phyloP scores from a whole-genome alignment of 2,797 vertebrate genomes.

The Hirundo rustica region DNA sequence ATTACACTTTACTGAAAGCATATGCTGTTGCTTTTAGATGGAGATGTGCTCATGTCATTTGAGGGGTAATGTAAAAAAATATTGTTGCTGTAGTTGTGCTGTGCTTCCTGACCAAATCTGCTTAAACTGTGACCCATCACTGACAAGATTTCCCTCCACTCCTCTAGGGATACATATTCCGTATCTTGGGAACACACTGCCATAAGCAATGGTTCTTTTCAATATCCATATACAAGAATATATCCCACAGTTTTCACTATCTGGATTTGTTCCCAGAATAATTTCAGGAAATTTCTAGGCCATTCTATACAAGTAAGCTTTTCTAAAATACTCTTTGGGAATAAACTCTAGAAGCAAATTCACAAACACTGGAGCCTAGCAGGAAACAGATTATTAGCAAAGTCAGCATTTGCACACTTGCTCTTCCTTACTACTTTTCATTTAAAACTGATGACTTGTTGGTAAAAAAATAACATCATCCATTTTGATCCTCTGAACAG shows the following conservation, averaged over 20 bases:
- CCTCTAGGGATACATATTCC: background rate
- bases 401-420: background rate
- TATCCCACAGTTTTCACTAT: background rate
- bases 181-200: background rate
- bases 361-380: background rate
- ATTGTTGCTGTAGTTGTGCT: background rate
- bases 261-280: constrained; percentile 38
- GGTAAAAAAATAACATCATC: background rate
- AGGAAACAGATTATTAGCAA: constrained; percentile 4
- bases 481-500: background rate
- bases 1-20: background rate
- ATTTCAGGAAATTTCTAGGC: constrained; percentile 24
- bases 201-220: background rate
- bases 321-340: background rate
- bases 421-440: background rate
- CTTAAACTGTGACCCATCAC: background rate
- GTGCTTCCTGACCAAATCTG: background rate
- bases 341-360: constrained; percentile 20
- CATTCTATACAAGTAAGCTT: background rate
- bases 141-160: background rate
- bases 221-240: background rate
- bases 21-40: background rate
- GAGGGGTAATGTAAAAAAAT: background rate
- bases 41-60: background rate
- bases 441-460: background rate